Evolutionary conservation across 2,888 invertebrate genomes (phyloP).

Genomic region (Magallana nippona): DNA sequence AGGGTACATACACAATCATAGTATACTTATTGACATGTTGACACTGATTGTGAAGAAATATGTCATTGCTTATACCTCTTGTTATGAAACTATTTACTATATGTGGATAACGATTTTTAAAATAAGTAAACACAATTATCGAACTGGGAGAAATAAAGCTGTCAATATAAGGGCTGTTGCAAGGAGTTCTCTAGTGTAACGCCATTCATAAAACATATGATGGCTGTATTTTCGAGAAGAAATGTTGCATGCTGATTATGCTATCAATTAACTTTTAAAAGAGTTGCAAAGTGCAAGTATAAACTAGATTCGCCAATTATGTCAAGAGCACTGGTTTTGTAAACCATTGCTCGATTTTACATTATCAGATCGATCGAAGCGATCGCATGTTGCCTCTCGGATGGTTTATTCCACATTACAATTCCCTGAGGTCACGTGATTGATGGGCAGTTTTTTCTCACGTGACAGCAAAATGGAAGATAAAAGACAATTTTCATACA

Average conservation of each 20-base stretch:
- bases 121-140: too few species aligned
- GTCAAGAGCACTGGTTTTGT: conserved; percentile 16
- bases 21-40: neutral
- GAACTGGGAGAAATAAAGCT: too few species aligned
- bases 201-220: too few species aligned
- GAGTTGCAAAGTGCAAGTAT: neutral
- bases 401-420: conserved; percentile 24
- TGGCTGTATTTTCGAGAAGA: too few species aligned
- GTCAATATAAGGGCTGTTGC: too few species aligned
- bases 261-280: neutral
- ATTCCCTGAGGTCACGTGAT: conserved; percentile 27
- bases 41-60: conserved; percentile 10
- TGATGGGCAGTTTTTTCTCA: conserved; percentile 20
- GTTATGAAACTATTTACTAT: neutral
- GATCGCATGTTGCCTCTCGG: neutral
- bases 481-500: conserved; percentile 15
- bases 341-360: neutral
- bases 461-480: conserved; percentile 26
- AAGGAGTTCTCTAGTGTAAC: too few species aligned
- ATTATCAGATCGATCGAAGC: conserved; percentile 19
- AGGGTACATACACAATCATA: neutral
- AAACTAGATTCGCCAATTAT: neutral
- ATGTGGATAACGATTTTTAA: neutral
- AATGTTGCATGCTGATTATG: neutral
- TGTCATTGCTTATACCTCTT: neutral